Percentiles rank a stretch among this genome's conserved stretches.
These are phyloP conservation scores for Bubo blakistoni DNA, from an alignment of 2,113 vertebrate species.

Conservation along the genomic window DNA sequence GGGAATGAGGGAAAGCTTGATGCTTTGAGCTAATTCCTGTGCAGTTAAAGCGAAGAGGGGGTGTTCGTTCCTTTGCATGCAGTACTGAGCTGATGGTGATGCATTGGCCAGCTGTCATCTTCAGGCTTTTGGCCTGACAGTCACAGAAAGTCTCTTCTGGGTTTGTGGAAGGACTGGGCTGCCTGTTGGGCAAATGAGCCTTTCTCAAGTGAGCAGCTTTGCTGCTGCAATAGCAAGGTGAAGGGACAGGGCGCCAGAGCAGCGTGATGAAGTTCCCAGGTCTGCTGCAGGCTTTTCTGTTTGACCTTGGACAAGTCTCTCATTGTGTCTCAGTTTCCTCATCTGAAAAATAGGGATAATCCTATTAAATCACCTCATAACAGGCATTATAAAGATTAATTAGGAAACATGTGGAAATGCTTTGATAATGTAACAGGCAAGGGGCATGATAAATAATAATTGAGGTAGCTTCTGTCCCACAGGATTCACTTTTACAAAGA, in stretches of 20 bases:
- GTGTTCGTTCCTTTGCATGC: background rate
- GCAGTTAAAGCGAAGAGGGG: background rate
- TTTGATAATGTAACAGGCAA: background rate
- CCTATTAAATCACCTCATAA: conserved; percentile 14
- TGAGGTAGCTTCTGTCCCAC: background rate
- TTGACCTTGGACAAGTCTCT: background rate
- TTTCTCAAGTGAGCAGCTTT: background rate
- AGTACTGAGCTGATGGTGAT: background rate
- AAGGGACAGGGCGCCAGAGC: background rate
- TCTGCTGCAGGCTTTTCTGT: background rate
- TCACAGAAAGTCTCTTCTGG: background rate
- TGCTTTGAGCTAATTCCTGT: background rate
- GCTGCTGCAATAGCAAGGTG: rapidly evolving
- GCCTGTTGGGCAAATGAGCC: background rate
- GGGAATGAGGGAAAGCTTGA: background rate
- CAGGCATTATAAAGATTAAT: background rate
- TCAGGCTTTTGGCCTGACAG: background rate
- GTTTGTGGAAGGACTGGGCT: background rate
- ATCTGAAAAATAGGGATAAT: conserved; percentile 15
- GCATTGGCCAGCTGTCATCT: background rate
- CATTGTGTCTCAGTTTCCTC: background rate
- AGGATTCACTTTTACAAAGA: background rate
- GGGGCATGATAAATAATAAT: background rate
- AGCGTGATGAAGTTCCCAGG: rapidly evolving
- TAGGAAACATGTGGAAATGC: background rate